Conservation (phyloP, 2,797 vertebrate species). For the Hipposideros larvatus region DNA sequence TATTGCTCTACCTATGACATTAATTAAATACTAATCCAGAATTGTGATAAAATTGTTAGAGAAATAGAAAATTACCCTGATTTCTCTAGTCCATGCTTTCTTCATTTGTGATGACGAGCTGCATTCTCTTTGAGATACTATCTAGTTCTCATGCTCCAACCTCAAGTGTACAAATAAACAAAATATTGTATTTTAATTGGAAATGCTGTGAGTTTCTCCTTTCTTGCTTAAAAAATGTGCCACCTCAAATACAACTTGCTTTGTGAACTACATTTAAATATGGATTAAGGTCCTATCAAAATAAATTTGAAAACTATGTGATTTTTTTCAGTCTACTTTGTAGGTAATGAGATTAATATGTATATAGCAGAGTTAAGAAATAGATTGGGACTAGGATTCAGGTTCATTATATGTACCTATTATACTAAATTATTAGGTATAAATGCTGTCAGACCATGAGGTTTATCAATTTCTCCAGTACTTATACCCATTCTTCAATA, state of each 20-base stretch:
- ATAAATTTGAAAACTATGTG: not conserved
- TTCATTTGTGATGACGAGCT: not conserved
- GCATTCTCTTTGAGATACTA: not conserved
- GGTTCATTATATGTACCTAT: not conserved
- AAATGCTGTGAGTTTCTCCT: not conserved
- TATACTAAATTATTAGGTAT: constrained; percentile 11
- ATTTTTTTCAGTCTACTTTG: constrained; percentile 2
- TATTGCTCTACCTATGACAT: not conserved
- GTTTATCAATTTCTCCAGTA: not conserved
- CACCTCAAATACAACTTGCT: not conserved
- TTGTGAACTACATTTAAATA: constrained; percentile 11
- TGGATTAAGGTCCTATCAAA: constrained; percentile 7
- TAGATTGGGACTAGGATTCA: not conserved
- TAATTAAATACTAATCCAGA: constrained; percentile 44
- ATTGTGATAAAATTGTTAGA: constrained; percentile 25
- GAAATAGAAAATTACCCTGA: constrained; percentile 19
- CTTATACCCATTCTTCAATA: not conserved
- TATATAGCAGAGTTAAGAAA: not conserved
- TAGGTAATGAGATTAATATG: not conserved
- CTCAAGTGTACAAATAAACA: constrained; percentile 19
- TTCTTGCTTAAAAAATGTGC: constrained; percentile 11
- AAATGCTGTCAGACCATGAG: not conserved
- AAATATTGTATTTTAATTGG: not conserved
- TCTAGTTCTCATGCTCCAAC: not conserved
- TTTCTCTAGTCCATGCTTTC: not conserved